Percentiles rank a stretch among this genome's conserved stretches.
phyloP scores from a whole-genome alignment of 2,113 vertebrate species.

The Sapayoa aenigma region DNA sequence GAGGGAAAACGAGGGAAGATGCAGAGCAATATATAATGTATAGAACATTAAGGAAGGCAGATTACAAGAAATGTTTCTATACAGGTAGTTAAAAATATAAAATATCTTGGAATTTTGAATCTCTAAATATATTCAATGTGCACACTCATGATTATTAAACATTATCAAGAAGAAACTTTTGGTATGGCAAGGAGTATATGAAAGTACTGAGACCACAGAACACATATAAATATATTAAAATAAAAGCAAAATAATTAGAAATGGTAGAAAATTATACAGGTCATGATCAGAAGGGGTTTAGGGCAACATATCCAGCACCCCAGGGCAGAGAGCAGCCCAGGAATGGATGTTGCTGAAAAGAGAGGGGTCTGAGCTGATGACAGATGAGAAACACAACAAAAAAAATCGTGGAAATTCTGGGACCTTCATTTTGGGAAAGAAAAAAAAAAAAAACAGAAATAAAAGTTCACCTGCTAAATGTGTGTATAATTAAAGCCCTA shows the following conservation, averaged over 20 bases:
- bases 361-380: not conserved
- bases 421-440: not conserved
- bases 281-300: not conserved
- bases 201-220: not conserved
- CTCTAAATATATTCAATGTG: not conserved
- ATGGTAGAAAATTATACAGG: not conserved
- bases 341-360: fast-evolving
- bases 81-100: not conserved
- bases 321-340: not conserved
- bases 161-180: not conserved
- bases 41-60: not conserved
- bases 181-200: fast-evolving
- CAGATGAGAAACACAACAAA: not conserved
- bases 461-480: not conserved
- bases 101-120: not conserved
- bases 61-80: not conserved
- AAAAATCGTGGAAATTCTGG: not conserved
- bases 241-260: not conserved
- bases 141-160: fast-evolving
- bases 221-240: not conserved
- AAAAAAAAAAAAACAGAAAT: not conserved
- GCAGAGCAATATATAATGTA: not conserved
- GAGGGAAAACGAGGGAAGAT: fast-evolving
- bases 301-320: not conserved
- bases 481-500: not conserved